A percentile compares a stretch with the other conserved stretches of the same genome.
These are phyloP conservation scores for Alouatta palliata DNA, from an alignment of 2,113 vertebrate species.

Conservation along the genomic window DNA sequence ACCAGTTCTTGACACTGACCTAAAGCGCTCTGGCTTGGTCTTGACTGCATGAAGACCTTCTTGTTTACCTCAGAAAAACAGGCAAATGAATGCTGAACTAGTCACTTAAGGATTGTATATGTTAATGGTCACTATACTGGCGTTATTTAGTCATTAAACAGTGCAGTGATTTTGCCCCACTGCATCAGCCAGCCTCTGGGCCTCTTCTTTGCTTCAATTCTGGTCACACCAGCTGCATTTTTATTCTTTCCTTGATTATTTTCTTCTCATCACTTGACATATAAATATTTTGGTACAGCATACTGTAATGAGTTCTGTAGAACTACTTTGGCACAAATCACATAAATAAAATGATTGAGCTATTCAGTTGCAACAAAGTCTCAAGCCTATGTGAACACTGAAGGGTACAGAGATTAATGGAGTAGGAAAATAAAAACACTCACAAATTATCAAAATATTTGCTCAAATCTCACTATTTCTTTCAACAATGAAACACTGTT, in stretches of 20 bases:
- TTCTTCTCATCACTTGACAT: background rate
- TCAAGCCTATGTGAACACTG: background rate
- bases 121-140: too few species aligned
- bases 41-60: background rate
- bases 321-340: background rate
- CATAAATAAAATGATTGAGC: background rate
- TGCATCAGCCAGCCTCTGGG: background rate
- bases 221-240: background rate
- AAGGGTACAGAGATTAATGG: conserved; percentile 5
- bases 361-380: background rate
- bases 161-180: too few species aligned
- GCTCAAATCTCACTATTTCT: conserved; percentile 25
- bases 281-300: conserved; percentile 13
- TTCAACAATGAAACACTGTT: conserved; percentile 17
- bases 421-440: conserved; percentile 42
- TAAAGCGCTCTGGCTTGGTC: background rate
- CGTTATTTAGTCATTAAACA: too few species aligned
- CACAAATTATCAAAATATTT: conserved; percentile 24
- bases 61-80: background rate
- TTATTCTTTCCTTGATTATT: background rate
- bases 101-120: too few species aligned
- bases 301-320: background rate
- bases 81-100: too few species aligned
- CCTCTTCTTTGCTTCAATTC: background rate
- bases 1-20: background rate